Base-by-base conservation (phyloP, 2,113 vertebrate species). In the Spheniscus mendiculus region DNA sequence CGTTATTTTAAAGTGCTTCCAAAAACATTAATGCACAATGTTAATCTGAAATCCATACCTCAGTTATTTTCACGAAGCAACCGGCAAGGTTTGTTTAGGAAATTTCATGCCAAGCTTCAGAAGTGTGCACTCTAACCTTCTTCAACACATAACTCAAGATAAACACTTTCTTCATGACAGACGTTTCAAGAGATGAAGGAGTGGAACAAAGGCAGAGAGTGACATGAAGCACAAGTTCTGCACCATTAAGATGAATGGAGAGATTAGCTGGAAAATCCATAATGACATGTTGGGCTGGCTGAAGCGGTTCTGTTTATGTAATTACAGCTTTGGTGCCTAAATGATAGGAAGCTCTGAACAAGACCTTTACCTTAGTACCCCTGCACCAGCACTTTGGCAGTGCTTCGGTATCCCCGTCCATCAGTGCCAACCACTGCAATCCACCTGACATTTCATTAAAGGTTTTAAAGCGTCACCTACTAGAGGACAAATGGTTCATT, bases 31-130 rank as follows among this genome's bases (percentile, higher is more conserved):
- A 96, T 85, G 87, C 14, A 9, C 66, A 90, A 55, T 72, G 90
- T 95, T 98, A 97, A 98, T 94, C 89, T 97, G 97, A 98, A 98
- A 98, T 92, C 93, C 95, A 97, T 93, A 96, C 97, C 94, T 95
- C 21, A 34, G 86, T 81, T 94, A 92, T 92, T 87, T 95, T 95
- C 89, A 80, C 2, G 0, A 91, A 97, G 90, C 66, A 96, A 95
- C 80, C 58, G 18, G 96, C 97, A 98, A 98, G 97, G 98, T 99
- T 99, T 99, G 98, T 98, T 99, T 98, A 98, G 98, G 98, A 98
- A 98, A 99, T 99, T 99, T 99, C 99, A 99, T 97, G 98, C 98
- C 97, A 98, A 95, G 96, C 98, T 98, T 97, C 97, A 98, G 97
- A 98, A 98, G 98, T 96, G 96, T 98, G 97, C 97, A 96, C 96